Evolutionary conservation across 2,113 vertebrate species (phyloP).

Genomic region (Myxocyprinus asiaticus): DNA sequence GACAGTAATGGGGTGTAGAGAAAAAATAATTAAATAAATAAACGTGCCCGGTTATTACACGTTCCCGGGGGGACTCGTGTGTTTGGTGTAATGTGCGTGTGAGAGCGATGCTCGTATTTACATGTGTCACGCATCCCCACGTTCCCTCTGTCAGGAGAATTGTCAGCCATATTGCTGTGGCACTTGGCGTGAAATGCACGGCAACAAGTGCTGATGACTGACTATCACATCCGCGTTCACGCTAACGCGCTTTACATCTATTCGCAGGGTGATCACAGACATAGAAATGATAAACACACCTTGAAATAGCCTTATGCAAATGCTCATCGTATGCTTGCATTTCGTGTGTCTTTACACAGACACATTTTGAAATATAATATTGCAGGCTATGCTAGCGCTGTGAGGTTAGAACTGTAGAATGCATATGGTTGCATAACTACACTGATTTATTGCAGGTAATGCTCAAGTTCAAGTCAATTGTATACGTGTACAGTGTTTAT

Average conservation of each 20-base stretch:
- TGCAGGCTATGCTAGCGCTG: neutral
- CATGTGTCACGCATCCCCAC: conserved; percentile 58
- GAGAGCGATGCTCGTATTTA: conserved; percentile 54
- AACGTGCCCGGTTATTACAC: conserved; percentile 50
- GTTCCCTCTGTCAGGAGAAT: conserved; percentile 52
- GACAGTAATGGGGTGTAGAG: conserved; percentile 62
- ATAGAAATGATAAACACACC: neutral
- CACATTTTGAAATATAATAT: neutral
- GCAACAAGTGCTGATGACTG: conserved; percentile 53
- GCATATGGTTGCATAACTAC: conserved; percentile 31
- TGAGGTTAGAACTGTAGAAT: conserved; percentile 14
- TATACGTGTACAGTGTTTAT: conserved; percentile 50
- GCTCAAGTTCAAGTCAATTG: conserved; percentile 47
- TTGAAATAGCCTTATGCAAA: conserved; percentile 10
- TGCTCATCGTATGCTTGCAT: neutral
- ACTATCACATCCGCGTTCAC: conserved; percentile 48
- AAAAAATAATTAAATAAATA: conserved; percentile 14
- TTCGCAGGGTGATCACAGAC: conserved; percentile 21
- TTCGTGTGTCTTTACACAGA: too few relatives aligned
- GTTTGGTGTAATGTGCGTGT: conserved; percentile 49
- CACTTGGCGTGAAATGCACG: conserved; percentile 47
- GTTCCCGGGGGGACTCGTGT: conserved; percentile 47
- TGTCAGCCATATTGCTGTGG: conserved; percentile 55
- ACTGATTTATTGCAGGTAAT: conserved; percentile 42
- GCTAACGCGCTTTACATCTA: conserved; percentile 41